Evolutionary conservation across 1,140 invertebrate species (phyloP).

Genomic region (Lithobius niger): DNA sequence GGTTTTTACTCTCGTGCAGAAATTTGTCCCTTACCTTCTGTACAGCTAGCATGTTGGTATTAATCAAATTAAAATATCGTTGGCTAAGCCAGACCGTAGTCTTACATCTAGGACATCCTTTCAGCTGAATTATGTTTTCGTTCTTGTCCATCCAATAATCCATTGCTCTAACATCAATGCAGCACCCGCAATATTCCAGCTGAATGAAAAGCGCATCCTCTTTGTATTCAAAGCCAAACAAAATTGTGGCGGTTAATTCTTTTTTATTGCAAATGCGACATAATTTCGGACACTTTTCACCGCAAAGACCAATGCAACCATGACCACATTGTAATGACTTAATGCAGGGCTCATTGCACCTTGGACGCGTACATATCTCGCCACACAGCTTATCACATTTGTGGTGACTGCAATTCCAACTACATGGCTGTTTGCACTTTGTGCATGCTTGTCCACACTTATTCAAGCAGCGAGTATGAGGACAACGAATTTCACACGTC

Average conservation of each 20-base stretch:
- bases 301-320: slow-evolving; percentile 48
- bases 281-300: slow-evolving; percentile 42
- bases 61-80: slow-evolving; percentile 45
- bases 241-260: slow-evolving; percentile 40
- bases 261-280: slow-evolving; percentile 34
- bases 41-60: slow-evolving; percentile 39
- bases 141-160: slow-evolving; percentile 33
- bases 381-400: slow-evolving; percentile 1
- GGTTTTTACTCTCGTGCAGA: slow-evolving; percentile 11
- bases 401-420: slow-evolving; percentile 5
- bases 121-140: slow-evolving; percentile 33
- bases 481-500: slow-evolving; percentile 3
- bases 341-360: slow-evolving; percentile 36
- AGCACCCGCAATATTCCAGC: slow-evolving; percentile 47
- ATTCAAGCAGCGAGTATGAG: slow-evolving; percentile 9
- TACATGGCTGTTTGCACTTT: background rate
- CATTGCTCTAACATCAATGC: slow-evolving; percentile 35
- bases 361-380: background rate
- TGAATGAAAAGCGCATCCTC: slow-evolving; percentile 37
- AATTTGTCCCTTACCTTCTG: slow-evolving; percentile 37
- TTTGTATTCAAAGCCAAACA: background rate
- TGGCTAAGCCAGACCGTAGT: slow-evolving; percentile 43
- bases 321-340: slow-evolving; percentile 40
- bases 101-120: slow-evolving; percentile 47
- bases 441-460: background rate